A percentile compares a stretch with the other conserved stretches of the same genome.
Evolutionary conservation across 2,888 invertebrate species (phyloP).

Genomic region (Xanthostigma xanthostigma): DNA sequence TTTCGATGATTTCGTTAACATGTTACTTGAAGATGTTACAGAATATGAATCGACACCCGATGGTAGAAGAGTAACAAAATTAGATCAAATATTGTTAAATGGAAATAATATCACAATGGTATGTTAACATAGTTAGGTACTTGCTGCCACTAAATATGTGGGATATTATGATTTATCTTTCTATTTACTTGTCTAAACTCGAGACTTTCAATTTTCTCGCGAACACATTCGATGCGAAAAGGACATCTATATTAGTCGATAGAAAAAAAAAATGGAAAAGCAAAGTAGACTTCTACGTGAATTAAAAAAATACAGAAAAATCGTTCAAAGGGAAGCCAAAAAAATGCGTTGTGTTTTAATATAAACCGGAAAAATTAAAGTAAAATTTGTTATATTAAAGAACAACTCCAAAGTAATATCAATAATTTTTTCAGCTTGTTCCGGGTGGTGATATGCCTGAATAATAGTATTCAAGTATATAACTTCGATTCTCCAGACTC

Average conservation of each 20-base stretch:
- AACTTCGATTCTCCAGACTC: too few species aligned
- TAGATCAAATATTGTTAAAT: constrained; percentile 95
- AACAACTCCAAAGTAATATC: constrained; percentile 7
- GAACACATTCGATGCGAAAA: too few species aligned
- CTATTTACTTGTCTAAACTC: not conserved
- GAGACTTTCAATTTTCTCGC: too few species aligned
- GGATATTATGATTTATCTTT: too few species aligned
- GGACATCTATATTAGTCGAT: too few species aligned
- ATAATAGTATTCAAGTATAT: constrained; percentile 9
- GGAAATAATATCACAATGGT: constrained; percentile 99
- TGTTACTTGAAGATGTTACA: constrained; percentile 94
- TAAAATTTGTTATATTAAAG: not conserved
- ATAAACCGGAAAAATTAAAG: not conserved
- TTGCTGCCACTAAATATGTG: not conserved
- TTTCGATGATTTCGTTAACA: constrained; percentile 97
- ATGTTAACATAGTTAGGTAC: constrained; percentile 9
- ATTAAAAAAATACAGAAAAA: too few species aligned
- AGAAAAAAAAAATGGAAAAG: too few species aligned
- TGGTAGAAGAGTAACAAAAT: constrained; percentile 85
- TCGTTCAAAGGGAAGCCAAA: too few species aligned
- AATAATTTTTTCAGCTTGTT: constrained; percentile 43
- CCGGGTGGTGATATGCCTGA: constrained; percentile 70
- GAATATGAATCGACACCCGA: constrained; percentile 97
- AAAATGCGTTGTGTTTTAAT: too few species aligned
- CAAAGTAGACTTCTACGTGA: too few species aligned